These are phyloP conservation scores for Neogobius melanostomus DNA, from an alignment of 2,113 vertebrate genomes.

Conservation along the genomic window DNA sequence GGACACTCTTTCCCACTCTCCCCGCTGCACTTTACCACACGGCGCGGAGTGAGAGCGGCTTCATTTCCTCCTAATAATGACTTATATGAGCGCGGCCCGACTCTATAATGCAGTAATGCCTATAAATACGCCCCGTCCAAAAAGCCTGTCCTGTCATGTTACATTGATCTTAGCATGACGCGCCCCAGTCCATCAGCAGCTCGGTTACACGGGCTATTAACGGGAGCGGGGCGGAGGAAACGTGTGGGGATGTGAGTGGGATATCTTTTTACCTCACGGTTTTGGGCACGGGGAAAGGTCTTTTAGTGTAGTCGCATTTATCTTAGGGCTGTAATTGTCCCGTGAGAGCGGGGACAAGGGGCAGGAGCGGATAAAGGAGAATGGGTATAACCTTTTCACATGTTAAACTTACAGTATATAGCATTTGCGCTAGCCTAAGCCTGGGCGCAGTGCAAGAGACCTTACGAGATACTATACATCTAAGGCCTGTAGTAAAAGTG, in stretches of 20 bases:
- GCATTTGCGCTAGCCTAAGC: slow-evolving; percentile 2
- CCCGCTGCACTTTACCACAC: slow-evolving; percentile 21
- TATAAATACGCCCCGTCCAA: slow-evolving; percentile 69
- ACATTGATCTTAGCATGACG: slow-evolving; percentile 67
- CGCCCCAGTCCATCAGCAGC: slow-evolving; percentile 55
- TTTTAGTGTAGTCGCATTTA: slow-evolving; percentile 39
- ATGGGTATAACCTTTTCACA: slow-evolving; percentile 15
- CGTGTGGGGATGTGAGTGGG: background rate
- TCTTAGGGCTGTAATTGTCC: slow-evolving; percentile 37
- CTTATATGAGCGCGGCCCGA: slow-evolving; percentile 33
- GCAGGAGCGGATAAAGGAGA: slow-evolving; percentile 4
- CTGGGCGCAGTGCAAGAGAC: background rate
- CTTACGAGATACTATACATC: background rate
- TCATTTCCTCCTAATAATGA: slow-evolving; percentile 65
- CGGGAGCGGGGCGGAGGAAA: background rate
- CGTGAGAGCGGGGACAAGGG: slow-evolving; percentile 18
- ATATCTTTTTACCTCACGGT: slow-evolving; percentile 11
- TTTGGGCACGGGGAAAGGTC: slow-evolving; percentile 39
- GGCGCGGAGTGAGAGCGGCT: slow-evolving; percentile 9
- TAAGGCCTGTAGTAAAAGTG: background rate
- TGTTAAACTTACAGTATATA: slow-evolving; percentile 9
- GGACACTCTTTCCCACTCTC: slow-evolving; percentile 71
- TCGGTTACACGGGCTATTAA: slow-evolving; percentile 47
- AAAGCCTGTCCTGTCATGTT: slow-evolving; percentile 69
- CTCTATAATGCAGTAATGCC: slow-evolving; percentile 48